These are phyloP conservation scores for Argopecten irradians DNA, from an alignment of 1,140 invertebrate genomes.

Conservation along the genomic window DNA sequence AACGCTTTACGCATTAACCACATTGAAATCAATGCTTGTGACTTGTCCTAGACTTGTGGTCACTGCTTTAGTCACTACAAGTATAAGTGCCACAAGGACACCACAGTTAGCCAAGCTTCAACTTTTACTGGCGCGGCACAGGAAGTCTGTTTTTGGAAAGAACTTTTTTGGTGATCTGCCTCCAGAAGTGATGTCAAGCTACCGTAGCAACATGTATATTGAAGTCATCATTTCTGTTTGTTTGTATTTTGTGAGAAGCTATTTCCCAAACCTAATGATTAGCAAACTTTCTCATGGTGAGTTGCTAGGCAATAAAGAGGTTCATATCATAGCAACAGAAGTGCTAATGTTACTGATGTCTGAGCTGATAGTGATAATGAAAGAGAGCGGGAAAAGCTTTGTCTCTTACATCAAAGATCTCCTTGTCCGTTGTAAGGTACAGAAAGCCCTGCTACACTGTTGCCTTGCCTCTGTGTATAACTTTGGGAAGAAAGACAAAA, in stretches of 20 bases:
- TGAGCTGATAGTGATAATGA: conserved; percentile 88
- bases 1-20: conserved; percentile 87
- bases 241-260: conserved; percentile 88
- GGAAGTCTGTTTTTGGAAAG: conserved; percentile 88
- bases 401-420: conserved; percentile 90
- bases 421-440: conserved; percentile 89
- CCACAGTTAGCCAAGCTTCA: conserved; percentile 80
- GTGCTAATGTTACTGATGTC: conserved; percentile 87
- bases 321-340: conserved; percentile 86
- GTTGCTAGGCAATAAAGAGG: conserved; percentile 85
- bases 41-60: conserved; percentile 86
- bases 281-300: conserved; percentile 84
- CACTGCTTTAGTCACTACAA: conserved; percentile 84
- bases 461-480: conserved; percentile 87
- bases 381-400: conserved; percentile 88
- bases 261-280: conserved; percentile 86
- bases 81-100: conserved; percentile 79
- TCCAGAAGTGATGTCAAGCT: conserved; percentile 78
- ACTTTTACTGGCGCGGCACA: conserved; percentile 85
- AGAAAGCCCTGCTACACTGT: conserved; percentile 92
- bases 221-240: conserved; percentile 88
- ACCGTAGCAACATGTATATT: conserved; percentile 88
- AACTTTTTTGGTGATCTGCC: conserved; percentile 85
- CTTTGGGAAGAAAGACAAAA: conserved; percentile 75
- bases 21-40: conserved; percentile 85